phyloP scores from a whole-genome alignment of 2,797 vertebrate genomes.

The Hemitrygon akajei region DNA sequence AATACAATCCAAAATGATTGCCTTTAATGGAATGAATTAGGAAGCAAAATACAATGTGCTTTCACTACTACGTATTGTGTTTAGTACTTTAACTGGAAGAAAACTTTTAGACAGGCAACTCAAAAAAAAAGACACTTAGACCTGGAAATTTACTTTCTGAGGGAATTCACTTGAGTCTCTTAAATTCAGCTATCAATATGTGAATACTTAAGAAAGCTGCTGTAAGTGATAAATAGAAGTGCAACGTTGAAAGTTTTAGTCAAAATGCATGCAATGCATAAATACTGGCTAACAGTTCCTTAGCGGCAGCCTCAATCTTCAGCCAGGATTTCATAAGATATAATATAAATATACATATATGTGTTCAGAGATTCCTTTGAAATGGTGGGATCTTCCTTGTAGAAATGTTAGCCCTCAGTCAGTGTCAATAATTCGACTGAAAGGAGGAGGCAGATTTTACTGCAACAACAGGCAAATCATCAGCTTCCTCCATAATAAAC shows the following conservation, averaged over 20 bases:
- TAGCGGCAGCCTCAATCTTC: background rate
- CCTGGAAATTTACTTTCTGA: background rate
- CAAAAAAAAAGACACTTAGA: background rate
- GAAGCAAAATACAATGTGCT: no score
- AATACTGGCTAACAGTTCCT: background rate
- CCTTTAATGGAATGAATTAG: no score
- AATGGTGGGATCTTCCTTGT: background rate
- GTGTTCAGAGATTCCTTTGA: background rate
- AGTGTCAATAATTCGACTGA: background rate
- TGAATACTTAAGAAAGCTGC: background rate
- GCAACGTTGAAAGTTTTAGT: background rate
- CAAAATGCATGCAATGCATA: background rate
- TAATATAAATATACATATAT: background rate
- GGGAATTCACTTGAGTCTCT: background rate
- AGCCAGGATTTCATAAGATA: background rate
- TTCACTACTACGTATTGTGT: no score
- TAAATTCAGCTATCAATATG: background rate
- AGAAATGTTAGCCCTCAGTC: background rate
- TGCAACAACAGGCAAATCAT: background rate
- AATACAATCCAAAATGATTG: background rate
- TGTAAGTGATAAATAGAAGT: background rate
- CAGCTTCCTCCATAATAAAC: background rate
- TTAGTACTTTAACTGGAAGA: no score
- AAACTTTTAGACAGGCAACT: background rate
- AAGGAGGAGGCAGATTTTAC: background rate